Evolutionary conservation across 2,888 invertebrate species (phyloP), one percentile per base, ranked within the genome.

Genomic region (Cephus runcator): DNA sequence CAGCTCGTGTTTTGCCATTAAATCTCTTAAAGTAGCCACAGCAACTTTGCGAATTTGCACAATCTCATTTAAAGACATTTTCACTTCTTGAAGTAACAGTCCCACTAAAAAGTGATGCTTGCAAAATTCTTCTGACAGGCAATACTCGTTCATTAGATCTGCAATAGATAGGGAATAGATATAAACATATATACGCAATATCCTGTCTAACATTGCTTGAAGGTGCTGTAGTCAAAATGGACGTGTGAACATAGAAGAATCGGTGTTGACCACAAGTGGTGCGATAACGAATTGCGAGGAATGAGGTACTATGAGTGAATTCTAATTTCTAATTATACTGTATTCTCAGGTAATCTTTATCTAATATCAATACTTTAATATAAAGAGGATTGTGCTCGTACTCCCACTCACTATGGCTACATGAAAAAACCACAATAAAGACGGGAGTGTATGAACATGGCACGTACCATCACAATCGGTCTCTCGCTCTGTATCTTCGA

Each of bases 1-100:
- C 88, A 97, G 94, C 88, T 98, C 97, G 91, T 99, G 99, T 90
- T 99, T 99, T 12, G 97, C 97, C 84, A 99, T 92, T 81, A 98
- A 92, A 90, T 98, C 97, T 80, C 98, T 94, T 34, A 99, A 92
- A 23, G 97, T 95, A 69, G 93, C 92, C 80, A 99, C 93, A 0
- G 98, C 97, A 75, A 95, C 93, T 81, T 96, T 95, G 1, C 98
- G 94, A 83, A 97, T 96, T 81, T 96, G 96, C 0, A 96, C 94
- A 33, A 97, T 94, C 92, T 98, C 98, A 83, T 96, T 96, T 11
- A 99, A 93, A 0, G 98, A 96, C 76, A 95, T 94, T 89, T 96
- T 96, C 11, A 98, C 94, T 93, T 99, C 98, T 92, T 97, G 96
- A 84, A 99, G 92, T 80, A 99, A 92, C 74, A 97, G 93, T 15